Evolutionary conservation across 2,113 vertebrate genomes (phyloP).

Genomic region (Gymnogyps californianus): DNA sequence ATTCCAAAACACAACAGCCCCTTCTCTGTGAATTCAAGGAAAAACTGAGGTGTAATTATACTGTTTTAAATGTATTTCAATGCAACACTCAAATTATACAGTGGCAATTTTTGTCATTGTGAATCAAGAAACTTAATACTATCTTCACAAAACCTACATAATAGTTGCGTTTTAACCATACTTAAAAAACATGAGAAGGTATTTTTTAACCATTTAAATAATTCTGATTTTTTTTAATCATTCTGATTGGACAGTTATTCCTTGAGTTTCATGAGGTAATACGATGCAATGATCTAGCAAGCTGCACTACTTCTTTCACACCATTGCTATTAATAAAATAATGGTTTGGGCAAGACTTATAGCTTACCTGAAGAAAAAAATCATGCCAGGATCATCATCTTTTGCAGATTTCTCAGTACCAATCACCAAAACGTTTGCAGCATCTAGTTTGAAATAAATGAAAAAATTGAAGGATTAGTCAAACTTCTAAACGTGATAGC

Average conservation of each 20-base stretch:
- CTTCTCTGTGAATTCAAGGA: slow-evolving; percentile 83
- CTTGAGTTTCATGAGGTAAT: not conserved
- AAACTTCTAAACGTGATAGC: not conserved
- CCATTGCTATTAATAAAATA: not conserved
- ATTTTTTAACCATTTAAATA: not conserved
- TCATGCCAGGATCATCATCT: slow-evolving; percentile 80
- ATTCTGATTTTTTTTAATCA: not conserved
- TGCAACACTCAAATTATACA: not conserved
- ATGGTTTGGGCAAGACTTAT: not conserved
- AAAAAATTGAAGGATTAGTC: not conserved
- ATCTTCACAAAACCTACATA: not conserved
- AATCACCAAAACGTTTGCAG: slow-evolving; percentile 90
- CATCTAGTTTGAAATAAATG: slow-evolving; percentile 80
- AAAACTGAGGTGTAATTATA: slow-evolving; percentile 10
- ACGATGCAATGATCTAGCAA: not conserved
- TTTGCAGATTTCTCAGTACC: slow-evolving; percentile 82
- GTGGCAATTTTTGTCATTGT: not conserved
- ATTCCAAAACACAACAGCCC: slow-evolving; percentile 96
- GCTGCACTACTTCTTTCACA: not conserved
- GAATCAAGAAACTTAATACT: not conserved
- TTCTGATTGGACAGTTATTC: not conserved
- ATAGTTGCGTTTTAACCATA: not conserved
- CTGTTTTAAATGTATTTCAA: not conserved
- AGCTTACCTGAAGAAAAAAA: slow-evolving; percentile 93
- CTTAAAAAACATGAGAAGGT: not conserved